Conservation (phyloP, 2,113 vertebrate genomes). For the Chloebia gouldiae region DNA sequence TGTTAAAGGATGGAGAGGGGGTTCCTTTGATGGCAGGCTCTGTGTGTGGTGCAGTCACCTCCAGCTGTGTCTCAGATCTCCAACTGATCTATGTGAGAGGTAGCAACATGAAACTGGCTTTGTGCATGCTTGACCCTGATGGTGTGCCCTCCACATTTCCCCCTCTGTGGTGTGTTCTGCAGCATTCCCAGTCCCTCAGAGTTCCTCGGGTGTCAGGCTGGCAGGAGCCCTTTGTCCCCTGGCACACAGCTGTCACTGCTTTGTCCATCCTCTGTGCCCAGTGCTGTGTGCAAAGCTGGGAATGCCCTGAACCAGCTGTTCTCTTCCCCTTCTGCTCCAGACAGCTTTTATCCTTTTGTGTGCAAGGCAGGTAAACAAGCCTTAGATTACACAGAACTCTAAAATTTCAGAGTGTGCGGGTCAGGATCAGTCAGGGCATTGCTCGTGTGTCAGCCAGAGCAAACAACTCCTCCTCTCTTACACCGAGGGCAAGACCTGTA, state of each 20-base stretch:
- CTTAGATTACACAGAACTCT: not conserved
- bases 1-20: not conserved
- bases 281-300: not conserved
- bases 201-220: not conserved
- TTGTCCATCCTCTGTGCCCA: not conserved
- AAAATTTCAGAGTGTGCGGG: not conserved
- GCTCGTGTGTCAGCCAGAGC: not conserved
- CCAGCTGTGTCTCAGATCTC: not conserved
- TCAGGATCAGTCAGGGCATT: not conserved
- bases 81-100: not conserved
- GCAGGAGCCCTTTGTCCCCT: not conserved
- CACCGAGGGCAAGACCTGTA: not conserved
- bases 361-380: not conserved
- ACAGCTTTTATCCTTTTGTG: not conserved
- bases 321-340: not conserved
- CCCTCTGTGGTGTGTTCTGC: not conserved
- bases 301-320: not conserved
- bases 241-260: not conserved
- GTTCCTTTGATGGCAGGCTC: not conserved
- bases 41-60: not conserved
- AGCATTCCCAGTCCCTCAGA: rapidly evolving
- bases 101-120: not conserved
- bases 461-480: not conserved
- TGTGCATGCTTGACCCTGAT: not conserved
- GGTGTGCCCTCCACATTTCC: not conserved